Evolutionary conservation across 2,113 vertebrate genomes (phyloP).

Genomic region (Laticauda laticaudata): DNA sequence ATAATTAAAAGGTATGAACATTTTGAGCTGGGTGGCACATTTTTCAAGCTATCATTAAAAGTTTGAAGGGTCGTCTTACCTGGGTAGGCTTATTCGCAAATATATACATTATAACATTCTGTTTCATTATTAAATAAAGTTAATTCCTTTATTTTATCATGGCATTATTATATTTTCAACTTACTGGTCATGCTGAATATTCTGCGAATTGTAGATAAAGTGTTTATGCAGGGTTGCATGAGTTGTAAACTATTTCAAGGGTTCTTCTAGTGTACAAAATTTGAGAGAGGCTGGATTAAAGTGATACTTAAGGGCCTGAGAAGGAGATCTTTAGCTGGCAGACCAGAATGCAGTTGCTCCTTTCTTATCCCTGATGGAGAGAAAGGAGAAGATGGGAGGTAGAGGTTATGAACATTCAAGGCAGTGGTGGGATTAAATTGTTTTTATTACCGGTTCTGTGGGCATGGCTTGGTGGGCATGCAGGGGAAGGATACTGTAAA

Average conservation of each 20-base stretch:
- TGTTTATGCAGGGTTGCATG: background rate
- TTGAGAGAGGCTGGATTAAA: background rate
- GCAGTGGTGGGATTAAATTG: too few species aligned
- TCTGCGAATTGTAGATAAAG: background rate
- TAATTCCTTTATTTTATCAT: background rate
- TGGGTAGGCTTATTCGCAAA: background rate
- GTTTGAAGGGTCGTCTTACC: background rate
- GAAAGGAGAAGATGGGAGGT: background rate
- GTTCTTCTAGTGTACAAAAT: background rate
- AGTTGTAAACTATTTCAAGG: background rate
- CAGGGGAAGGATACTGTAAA: too few species aligned
- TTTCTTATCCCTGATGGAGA: background rate
- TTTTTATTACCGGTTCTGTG: too few species aligned
- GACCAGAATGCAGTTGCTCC: background rate
- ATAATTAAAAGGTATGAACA: background rate
- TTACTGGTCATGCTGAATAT: background rate
- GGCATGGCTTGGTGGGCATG: too few species aligned
- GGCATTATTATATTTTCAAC: background rate
- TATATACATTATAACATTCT: background rate
- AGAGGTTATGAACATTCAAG: background rate
- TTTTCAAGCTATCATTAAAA: background rate
- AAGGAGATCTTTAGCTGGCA: background rate
- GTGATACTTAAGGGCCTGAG: background rate
- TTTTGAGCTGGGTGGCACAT: background rate
- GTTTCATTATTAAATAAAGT: background rate